Conservation (phyloP, 1,140 invertebrate genomes). For the Ridgeia piscesae region DNA sequence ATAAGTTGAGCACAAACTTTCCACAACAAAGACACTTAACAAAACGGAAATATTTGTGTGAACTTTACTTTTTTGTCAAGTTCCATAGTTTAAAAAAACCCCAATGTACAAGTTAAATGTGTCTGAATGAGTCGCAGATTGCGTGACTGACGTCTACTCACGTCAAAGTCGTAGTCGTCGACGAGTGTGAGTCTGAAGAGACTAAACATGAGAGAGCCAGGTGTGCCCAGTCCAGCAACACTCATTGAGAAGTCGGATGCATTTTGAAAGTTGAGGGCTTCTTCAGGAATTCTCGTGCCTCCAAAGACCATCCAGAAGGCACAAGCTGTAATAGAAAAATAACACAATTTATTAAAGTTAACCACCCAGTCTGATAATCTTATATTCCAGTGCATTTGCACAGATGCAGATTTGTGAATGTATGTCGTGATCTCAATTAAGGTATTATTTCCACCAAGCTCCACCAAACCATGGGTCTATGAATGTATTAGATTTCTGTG, state of each 20-base stretch:
- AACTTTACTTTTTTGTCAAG: neutral
- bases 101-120: neutral
- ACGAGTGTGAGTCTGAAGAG: conserved; percentile 52
- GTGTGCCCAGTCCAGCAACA: conserved; percentile 37
- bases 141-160: conserved; percentile 34
- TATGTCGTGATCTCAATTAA: neutral
- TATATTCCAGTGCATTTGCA: too few relatives aligned
- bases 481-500: neutral
- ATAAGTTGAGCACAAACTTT: neutral
- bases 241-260: conserved; percentile 31
- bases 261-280: neutral
- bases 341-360: neutral
- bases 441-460: neutral
- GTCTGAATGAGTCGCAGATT: neutral
- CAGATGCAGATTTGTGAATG: neutral
- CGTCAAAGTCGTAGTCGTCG: conserved; percentile 54
- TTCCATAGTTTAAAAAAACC: neutral
- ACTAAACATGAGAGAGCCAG: conserved; percentile 43
- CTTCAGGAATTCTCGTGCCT: conserved; percentile 32
- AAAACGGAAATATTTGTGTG: neutral
- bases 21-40: neutral
- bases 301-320: conserved; percentile 57
- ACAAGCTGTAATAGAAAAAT: conserved; percentile 41
- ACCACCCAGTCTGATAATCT: too few relatives aligned
- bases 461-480: neutral